Evolutionary conservation across 2,888 invertebrate genomes (phyloP).

Genomic region (Netelia virgata): DNA sequence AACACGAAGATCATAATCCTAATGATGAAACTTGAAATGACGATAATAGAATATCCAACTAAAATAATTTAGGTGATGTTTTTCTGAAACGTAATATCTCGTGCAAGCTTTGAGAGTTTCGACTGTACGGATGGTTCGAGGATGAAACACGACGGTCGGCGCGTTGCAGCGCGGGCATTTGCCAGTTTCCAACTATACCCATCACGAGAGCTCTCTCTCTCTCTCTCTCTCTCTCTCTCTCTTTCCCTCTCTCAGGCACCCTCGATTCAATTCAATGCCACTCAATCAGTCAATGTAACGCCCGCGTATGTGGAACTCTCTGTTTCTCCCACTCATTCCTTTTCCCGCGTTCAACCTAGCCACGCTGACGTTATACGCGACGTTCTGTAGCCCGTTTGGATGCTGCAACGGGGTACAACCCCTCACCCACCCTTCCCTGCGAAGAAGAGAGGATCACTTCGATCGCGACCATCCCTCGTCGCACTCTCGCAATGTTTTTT

Average conservation of each 20-base stretch:
- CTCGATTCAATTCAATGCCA: constrained; percentile 84
- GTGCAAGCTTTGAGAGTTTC: constrained; percentile 2
- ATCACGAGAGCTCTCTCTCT: constrained; percentile 46
- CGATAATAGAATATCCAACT: too few species aligned
- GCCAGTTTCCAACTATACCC: constrained; percentile 73
- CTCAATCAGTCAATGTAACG: constrained; percentile 84
- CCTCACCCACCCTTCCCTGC: background rate
- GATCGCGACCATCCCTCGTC: constrained; percentile 47
- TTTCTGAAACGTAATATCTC: background rate
- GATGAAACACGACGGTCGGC: constrained; percentile 60
- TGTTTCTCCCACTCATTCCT: background rate
- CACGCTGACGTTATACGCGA: constrained; percentile 51
- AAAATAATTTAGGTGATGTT: too few species aligned
- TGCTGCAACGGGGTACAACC: background rate
- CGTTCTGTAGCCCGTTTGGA: constrained; percentile 52
- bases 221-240: constrained; percentile 21
- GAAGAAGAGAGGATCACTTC: constrained; percentile 44
- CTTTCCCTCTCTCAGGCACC: constrained; percentile 67
- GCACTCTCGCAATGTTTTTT: constrained; percentile 52
- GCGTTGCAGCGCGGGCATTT: constrained; percentile 77
- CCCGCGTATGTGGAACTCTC: constrained; percentile 76
- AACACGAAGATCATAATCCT: too few species aligned
- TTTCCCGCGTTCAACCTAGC: constrained; percentile 11
- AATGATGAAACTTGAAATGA: too few species aligned
- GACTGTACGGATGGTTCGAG: constrained; percentile 41